phyloP scores from a whole-genome alignment of 23 tunicate genomes.

The Halocynthia aurantium region DNA sequence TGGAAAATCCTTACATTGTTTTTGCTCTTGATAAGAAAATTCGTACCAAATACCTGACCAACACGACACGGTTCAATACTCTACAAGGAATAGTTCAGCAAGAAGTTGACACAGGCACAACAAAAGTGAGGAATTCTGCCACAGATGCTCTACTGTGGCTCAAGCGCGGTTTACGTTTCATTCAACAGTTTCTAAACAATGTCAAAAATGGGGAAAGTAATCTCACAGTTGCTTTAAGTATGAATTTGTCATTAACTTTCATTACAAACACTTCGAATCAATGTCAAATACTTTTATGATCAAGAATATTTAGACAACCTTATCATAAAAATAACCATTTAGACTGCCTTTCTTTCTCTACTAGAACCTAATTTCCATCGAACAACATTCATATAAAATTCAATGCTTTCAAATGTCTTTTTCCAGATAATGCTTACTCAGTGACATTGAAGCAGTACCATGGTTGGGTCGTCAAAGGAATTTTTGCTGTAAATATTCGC shows the following conservation, averaged over 20 bases:
- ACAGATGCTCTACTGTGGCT: slow-evolving; percentile 98
- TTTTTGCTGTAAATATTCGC: slow-evolving; percentile 74
- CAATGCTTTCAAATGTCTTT: too few species aligned
- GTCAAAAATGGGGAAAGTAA: slow-evolving; percentile 73
- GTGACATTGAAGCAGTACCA: slow-evolving; percentile 71
- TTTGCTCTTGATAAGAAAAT: slow-evolving; percentile 37
- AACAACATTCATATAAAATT: too few species aligned
- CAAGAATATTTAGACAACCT: neutral
- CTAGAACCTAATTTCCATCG: neutral
- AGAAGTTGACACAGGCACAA: slow-evolving; percentile 57
- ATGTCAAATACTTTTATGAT: neutral
- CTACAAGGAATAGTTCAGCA: slow-evolving; percentile 70
- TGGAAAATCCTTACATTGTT: too few species aligned
- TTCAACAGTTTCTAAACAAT: slow-evolving; percentile 64
- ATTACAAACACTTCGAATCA: neutral
- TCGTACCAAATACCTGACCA: slow-evolving; percentile 56
- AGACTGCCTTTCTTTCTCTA: neutral
- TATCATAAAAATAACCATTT: neutral
- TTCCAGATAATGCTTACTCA: slow-evolving; percentile 64
- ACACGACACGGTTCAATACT: slow-evolving; percentile 43
- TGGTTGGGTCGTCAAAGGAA: slow-evolving; percentile 93
- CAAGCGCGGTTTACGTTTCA: slow-evolving; percentile 85
- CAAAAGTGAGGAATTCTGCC: slow-evolving; percentile 89
- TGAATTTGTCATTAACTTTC: neutral
- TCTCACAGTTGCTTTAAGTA: slow-evolving; percentile 61